Percentiles rank a stretch among this genome's conserved stretches.
Evolutionary conservation across 2,888 invertebrate species (phyloP).

Genomic region (Papilio protenor): DNA sequence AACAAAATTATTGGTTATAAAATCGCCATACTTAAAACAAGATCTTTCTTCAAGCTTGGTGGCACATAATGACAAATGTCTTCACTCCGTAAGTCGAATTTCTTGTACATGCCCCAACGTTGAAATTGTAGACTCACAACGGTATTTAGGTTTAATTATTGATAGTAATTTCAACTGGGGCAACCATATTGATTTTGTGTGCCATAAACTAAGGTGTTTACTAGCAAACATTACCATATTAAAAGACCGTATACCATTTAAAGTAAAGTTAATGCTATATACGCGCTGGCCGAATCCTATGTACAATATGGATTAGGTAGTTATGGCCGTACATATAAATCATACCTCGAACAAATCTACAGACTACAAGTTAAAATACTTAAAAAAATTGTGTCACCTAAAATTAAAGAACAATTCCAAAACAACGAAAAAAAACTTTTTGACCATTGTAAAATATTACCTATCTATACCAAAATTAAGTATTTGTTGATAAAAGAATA

Average conservation of each 20-base stretch:
- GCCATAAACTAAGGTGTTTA: conserved; percentile 39
- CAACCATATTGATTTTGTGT: conserved; percentile 39
- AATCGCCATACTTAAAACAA: conserved; percentile 34
- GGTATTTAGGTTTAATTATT: conserved; percentile 37
- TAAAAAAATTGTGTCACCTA: background rate
- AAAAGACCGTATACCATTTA: conserved; percentile 35
- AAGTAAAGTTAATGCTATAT: conserved; percentile 33
- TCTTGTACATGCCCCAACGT: conserved; percentile 35
- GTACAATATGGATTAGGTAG: conserved; percentile 24
- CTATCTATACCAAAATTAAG: background rate
- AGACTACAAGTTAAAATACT: background rate
- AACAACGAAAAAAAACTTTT: background rate
- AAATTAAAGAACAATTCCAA: background rate
- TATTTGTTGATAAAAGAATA: background rate
- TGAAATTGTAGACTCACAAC: conserved; percentile 32
- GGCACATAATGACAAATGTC: conserved; percentile 44
- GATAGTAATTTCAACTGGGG: conserved; percentile 42
- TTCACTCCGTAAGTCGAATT: conserved; percentile 45
- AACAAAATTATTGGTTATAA: conserved; percentile 45
- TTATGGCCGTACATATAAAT: conserved; percentile 35
- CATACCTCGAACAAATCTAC: conserved; percentile 30
- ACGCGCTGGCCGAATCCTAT: conserved; percentile 35
- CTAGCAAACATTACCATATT: conserved; percentile 31
- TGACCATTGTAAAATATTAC: background rate
- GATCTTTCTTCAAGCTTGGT: conserved; percentile 4